phyloP scores from a whole-genome alignment of 2,113 vertebrate genomes.

The Tragelaphus buxtoni region DNA sequence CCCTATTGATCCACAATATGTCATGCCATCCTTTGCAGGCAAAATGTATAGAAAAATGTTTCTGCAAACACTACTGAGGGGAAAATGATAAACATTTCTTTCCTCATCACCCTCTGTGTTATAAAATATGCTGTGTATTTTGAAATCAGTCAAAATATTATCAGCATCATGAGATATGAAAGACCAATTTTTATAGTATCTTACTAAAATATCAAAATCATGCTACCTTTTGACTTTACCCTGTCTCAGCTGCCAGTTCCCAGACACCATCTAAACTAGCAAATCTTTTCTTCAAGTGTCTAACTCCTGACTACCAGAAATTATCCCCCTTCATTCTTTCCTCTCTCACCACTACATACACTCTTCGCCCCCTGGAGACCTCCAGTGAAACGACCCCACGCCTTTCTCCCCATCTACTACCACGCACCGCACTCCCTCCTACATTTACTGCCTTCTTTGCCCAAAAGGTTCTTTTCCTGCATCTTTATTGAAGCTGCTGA shows the following conservation, averaged over 20 bases:
- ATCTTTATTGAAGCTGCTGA: neutral
- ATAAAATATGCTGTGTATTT: neutral
- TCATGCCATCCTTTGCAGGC: neutral
- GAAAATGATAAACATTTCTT: neutral
- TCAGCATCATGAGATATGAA: slow-evolving; percentile 28
- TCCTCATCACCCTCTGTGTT: neutral
- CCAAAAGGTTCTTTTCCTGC: neutral
- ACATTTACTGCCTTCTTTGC: neutral
- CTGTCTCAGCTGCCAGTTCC: neutral
- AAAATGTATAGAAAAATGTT: slow-evolving; percentile 47
- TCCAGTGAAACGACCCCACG: neutral
- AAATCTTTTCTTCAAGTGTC: neutral
- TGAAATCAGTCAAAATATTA: slow-evolving; percentile 33
- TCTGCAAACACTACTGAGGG: neutral
- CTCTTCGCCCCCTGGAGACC: neutral
- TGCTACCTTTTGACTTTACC: neutral
- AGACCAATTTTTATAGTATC: neutral
- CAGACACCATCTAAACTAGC: neutral
- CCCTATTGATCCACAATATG: slow-evolving; percentile 12
- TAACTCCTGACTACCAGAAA: neutral
- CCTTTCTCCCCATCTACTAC: neutral
- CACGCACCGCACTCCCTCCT: neutral
- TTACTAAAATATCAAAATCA: slow-evolving; percentile 22
- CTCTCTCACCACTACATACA: too few species aligned
- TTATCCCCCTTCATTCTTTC: neutral